Evolutionary conservation across 2,113 vertebrate species (phyloP), one percentile per base, ranked within the genome.

Genomic region (Aphyosemion australe): DNA sequence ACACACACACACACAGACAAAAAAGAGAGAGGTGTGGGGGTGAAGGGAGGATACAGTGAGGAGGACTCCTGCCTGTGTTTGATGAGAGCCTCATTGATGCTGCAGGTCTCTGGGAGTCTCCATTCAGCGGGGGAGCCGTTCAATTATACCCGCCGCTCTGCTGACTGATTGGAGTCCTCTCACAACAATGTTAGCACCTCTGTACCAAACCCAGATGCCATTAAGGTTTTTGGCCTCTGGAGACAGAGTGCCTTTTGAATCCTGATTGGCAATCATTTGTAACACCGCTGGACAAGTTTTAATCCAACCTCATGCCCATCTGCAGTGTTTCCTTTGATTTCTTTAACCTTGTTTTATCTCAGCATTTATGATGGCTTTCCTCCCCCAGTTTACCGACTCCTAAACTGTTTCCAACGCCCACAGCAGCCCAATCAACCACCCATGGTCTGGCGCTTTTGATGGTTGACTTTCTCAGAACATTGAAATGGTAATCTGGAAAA

Each of bases 191-290:
- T 89, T 81, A 77, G 83, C 79, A 76, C 85, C 72, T 84, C 71
- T 41, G 77, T 62, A 66, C 59, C 31, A 26, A 67, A 76, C 61
- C 16, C 56, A 74, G 69, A 52, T 49, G 55, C 78, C 83, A 84
- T 87, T 79, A 80, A 75, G 78, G 68, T 74, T 73, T 72, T 50
- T 59, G 75, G 65, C 78, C 85, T 72, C 82, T 18, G 60, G 86
- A 80, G 76, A 55, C 78, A 46, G 61, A 72, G 66, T 62, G 62
- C 54, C 72, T 84, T 85, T 85, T 77, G 77, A 76, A 16, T 74
- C 62, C 78, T 90, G 88, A 90, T 85, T 85, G 80, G 85, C 76
- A 86, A 82, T 85, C 69, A 76, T 84, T 83, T 82, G 81, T 74
- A 60, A 76, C 79, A 53, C 69, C 52, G 71, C 79, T 69, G 84